Evolutionary conservation across 2,888 invertebrate genomes (phyloP).

Genomic region (Agrochola macilenta): DNA sequence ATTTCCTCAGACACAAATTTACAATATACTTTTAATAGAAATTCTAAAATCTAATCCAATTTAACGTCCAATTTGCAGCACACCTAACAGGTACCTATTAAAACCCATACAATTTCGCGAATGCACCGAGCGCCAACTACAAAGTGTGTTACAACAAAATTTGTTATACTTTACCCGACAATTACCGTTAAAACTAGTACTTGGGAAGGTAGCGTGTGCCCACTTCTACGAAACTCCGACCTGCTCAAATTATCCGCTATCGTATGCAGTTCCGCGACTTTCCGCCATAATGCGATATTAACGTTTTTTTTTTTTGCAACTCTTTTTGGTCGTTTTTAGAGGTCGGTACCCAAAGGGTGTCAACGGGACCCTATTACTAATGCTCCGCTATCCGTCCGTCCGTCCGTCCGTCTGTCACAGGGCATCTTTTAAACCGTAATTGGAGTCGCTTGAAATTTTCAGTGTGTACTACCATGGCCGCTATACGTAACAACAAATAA

Average conservation of each 20-base stretch:
- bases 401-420: neutral
- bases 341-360: neutral
- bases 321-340: neutral
- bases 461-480: no score
- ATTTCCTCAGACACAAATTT: neutral
- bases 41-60: conserved; percentile 7
- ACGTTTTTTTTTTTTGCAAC: conserved; percentile 2
- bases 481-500: neutral
- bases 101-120: conserved; percentile 34
- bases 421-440: neutral
- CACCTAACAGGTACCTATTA: conserved; percentile 6
- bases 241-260: conserved; percentile 53
- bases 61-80: conserved; percentile 37
- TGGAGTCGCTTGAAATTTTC: neutral
- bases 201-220: conserved; percentile 50
- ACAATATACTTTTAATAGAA: neutral
- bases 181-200: conserved; percentile 61
- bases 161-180: conserved; percentile 52
- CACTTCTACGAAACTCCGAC: conserved; percentile 51
- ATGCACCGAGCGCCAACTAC: conserved; percentile 20
- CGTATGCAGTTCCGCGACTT: conserved; percentile 55
- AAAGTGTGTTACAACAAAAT: conserved; percentile 53
- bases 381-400: neutral
- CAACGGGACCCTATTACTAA: neutral
- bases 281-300: conserved; percentile 36